Conservation (phyloP, 2,888 invertebrate species). For the Lobophora halterata region DNA sequence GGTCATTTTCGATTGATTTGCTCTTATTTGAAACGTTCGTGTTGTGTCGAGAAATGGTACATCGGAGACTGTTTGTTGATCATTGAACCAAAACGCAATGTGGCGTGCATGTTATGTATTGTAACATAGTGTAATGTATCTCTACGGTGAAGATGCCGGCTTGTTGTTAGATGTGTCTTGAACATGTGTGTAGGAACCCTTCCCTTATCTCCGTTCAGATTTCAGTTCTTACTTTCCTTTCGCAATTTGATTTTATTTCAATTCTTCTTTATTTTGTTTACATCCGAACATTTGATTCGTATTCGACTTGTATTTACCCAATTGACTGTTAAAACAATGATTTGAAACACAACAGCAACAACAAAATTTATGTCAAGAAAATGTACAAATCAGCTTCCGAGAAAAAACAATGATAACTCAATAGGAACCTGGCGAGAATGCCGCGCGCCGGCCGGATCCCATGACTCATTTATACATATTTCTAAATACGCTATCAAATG, state of each 20-base stretch:
- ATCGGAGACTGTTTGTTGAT: constrained; percentile 46
- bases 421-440: constrained; percentile 40
- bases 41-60: constrained; percentile 39
- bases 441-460: constrained; percentile 55
- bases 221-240: constrained; percentile 45
- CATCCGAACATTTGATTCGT: constrained; percentile 25
- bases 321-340: constrained; percentile 52
- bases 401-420: constrained; percentile 41
- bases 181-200: constrained; percentile 71
- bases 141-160: constrained; percentile 69
- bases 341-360: constrained; percentile 30
- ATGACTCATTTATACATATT: constrained; percentile 68
- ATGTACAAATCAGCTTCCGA: constrained; percentile 43
- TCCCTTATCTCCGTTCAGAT: constrained; percentile 64
- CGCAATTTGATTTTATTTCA: constrained; percentile 42
- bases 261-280: constrained; percentile 40
- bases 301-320: constrained; percentile 37
- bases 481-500: constrained; percentile 74
- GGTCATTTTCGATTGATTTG: constrained; percentile 40
- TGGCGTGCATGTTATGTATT: constrained; percentile 78
- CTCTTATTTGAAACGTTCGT: constrained; percentile 31
- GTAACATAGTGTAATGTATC: constrained; percentile 74
- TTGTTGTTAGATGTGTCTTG: constrained; percentile 76
- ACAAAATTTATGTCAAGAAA: constrained; percentile 28
- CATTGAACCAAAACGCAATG: constrained; percentile 79